Evolutionary conservation across 2,888 invertebrate species (phyloP).

Genomic region (Tetheella fluctuosa): DNA sequence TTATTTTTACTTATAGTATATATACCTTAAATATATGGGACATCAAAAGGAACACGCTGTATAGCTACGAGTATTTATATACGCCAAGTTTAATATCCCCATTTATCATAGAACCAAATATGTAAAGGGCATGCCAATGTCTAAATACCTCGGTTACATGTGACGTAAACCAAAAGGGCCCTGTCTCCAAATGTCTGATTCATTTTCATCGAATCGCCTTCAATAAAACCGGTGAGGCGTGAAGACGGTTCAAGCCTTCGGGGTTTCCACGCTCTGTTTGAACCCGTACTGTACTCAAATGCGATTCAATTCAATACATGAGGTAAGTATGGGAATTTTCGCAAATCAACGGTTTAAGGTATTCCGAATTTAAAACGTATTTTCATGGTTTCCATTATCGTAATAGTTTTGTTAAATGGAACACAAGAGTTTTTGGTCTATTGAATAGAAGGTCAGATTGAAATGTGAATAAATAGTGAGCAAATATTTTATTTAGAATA

Average conservation of each 20-base stretch:
- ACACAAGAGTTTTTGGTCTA: no score
- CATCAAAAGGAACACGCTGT: no score
- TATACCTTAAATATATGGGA: no score
- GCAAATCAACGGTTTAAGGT: neutral
- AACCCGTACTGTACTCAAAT: constrained; percentile 9
- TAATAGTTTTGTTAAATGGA: neutral
- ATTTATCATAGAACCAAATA: neutral
- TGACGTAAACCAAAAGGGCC: constrained; percentile 7
- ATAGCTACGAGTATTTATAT: neutral
- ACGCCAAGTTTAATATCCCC: neutral
- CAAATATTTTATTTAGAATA: no score
- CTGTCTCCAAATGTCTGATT: constrained; percentile 11
- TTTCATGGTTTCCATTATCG: neutral
- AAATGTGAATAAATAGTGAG: no score
- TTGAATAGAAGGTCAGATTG: no score
- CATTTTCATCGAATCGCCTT: constrained; percentile 5
- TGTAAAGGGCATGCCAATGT: neutral
- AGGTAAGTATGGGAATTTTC: neutral
- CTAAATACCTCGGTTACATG: constrained; percentile 6
- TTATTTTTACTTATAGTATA: no score
- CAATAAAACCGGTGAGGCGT: constrained; percentile 14
- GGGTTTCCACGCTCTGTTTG: constrained; percentile 15
- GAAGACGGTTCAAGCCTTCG: constrained; percentile 1
- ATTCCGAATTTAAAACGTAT: neutral
- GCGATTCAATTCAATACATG: neutral